phyloP scores from a whole-genome alignment of 2,797 vertebrate species.

The Sebastes variabilis region DNA sequence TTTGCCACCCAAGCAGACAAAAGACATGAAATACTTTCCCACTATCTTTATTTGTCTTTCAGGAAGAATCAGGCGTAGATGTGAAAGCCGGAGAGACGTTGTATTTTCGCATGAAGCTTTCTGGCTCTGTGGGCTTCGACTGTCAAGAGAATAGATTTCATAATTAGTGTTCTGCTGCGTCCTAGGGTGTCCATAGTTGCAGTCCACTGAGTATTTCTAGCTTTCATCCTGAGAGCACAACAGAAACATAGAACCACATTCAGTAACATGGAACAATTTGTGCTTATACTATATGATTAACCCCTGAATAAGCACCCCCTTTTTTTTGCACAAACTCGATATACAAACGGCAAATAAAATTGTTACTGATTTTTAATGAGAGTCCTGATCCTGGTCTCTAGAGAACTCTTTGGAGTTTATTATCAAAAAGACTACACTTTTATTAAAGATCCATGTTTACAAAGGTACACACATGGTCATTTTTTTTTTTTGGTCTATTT shows the following conservation, averaged over 20 bases:
- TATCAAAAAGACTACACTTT: neutral
- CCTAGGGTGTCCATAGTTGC: conserved; percentile 37
- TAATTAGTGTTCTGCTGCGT: conserved; percentile 22
- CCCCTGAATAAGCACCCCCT: neutral
- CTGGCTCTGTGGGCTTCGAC: neutral
- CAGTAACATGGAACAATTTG: neutral
- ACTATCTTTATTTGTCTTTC: conserved; percentile 25
- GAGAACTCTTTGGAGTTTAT: neutral
- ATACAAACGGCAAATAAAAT: neutral
- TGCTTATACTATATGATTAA: neutral
- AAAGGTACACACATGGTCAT: neutral
- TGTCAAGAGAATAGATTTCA: conserved; percentile 41
- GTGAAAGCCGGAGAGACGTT: neutral
- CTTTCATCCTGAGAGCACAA: neutral
- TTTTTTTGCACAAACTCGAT: neutral
- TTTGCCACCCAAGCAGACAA: conserved; percentile 54
- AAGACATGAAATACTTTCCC: conserved; percentile 2
- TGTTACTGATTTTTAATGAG: neutral
- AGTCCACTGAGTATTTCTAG: conserved; percentile 20
- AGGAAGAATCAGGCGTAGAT: neutral
- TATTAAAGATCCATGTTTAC: neutral
- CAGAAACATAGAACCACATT: neutral
- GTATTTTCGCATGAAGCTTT: conserved; percentile 15
- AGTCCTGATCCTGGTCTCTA: neutral
- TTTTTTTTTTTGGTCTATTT: neutral